phyloP scores from a whole-genome alignment of 2,888 invertebrate species.

The Mycalesis mineus region DNA sequence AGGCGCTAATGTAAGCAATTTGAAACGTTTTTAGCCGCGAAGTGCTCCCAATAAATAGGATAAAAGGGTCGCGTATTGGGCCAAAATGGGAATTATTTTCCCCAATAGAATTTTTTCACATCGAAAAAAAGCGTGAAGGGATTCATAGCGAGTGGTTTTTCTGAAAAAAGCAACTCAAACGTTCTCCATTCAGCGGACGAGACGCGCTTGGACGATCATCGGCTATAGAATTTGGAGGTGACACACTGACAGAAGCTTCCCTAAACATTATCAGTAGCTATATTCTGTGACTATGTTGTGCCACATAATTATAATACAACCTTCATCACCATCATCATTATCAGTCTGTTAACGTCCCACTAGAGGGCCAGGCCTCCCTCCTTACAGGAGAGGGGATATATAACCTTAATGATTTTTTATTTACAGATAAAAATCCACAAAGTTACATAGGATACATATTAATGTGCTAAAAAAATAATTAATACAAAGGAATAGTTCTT shows the following conservation, averaged over 20 bases:
- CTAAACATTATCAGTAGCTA: not conserved
- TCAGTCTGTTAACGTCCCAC: no score
- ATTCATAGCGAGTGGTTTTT: conserved; percentile 44
- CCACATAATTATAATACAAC: no score
- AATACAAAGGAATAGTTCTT: no score
- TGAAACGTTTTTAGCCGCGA: conserved; percentile 35
- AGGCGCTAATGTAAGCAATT: conserved; percentile 31
- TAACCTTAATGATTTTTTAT: no score
- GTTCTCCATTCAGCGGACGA: conserved; percentile 25
- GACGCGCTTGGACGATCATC: conserved; percentile 25
- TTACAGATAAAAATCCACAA: no score
- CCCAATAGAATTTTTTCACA: conserved; percentile 62
- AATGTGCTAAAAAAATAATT: no score
- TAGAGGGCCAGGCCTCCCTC: no score
- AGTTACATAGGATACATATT: no score
- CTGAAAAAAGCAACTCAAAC: conserved; percentile 24
- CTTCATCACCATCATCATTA: no score
- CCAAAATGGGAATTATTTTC: conserved; percentile 56
- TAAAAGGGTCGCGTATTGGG: conserved; percentile 42
- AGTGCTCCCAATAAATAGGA: conserved; percentile 40
- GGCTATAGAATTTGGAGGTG: conserved; percentile 15
- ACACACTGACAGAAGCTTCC: conserved; percentile 7
- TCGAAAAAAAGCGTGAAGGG: conserved; percentile 48
- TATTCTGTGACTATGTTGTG: no score
- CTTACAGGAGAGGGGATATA: no score